Percentiles rank a stretch among this genome's conserved stretches.
Conservation (phyloP, 2,888 invertebrate species). For the Sturmia bella region DNA sequence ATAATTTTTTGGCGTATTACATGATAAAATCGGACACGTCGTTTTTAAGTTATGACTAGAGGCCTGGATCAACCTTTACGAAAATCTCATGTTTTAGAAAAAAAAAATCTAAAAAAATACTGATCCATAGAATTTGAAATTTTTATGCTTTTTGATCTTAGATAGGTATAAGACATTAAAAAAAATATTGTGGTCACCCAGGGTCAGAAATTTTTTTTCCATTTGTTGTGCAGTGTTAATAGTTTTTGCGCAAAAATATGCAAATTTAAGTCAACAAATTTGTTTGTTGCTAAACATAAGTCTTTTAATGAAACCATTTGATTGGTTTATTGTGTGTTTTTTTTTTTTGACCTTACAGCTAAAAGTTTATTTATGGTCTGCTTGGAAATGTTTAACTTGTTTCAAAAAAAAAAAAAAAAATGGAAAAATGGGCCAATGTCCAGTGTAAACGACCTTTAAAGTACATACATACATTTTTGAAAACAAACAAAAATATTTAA, state of each 20-base stretch:
- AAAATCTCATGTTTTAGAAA: too few species aligned
- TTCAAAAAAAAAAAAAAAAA: constrained; percentile 20
- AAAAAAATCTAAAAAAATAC: too few species aligned
- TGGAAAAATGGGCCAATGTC: constrained; percentile 54
- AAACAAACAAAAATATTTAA: constrained; percentile 12
- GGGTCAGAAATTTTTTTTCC: too few species aligned
- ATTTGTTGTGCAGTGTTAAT: too few species aligned
- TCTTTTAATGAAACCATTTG: constrained; percentile 1
- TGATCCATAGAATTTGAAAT: too few species aligned
- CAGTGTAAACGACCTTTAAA: constrained; percentile 55
- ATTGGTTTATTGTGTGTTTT: not conserved
- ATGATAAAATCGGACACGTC: too few species aligned
- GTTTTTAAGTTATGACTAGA: too few species aligned
- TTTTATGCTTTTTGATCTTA: too few species aligned
- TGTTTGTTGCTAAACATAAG: not conserved
- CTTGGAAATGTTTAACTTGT: constrained; percentile 12
- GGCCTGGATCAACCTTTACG: too few species aligned
- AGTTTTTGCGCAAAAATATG: constrained; percentile 31
- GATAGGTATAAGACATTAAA: too few species aligned
- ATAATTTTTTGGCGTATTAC: too few species aligned
- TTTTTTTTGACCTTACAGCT: constrained; percentile 54
- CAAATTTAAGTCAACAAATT: constrained; percentile 33
- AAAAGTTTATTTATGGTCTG: constrained; percentile 36
- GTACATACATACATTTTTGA: not conserved
- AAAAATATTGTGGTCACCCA: too few species aligned